Evolutionary conservation across 2,113 vertebrate genomes (phyloP), one percentile per base, ranked within the genome.

Genomic region (Chiloscyllium plagiosum): DNA sequence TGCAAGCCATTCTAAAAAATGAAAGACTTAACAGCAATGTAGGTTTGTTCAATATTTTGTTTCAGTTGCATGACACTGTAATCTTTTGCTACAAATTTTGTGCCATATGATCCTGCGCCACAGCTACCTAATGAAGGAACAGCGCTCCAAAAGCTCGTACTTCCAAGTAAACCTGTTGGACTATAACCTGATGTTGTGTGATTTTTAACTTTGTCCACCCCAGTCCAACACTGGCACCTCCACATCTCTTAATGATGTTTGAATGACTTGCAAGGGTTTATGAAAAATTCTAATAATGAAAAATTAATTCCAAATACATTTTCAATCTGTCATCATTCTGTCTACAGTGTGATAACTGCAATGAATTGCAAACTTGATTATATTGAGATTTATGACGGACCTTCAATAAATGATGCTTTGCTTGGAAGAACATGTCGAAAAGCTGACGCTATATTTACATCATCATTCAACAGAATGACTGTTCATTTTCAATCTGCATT

Each of bases 321-420:
- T 52, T 56, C 50, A 26, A 89, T 56, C 86, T 7, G 1, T 13
- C 0, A 24, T 66, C 15, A 93, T 66, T 96, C 17, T 96, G 47
- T 96, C 94, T 5, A 3, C 96, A 99, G 98, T 95, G 61, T 99
- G 96, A 98, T 99, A 95, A 83, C 96, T 95, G 98, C 98, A 96
- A 61, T 95, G 0, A 90, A 96, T 22, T 99, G 99, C 97, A 20
- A 0, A 3, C 98, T 98, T 96, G 99, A 99, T 96, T 98, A 98
- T 90, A 56, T 98, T 4, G 90, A 97, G 0, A 19, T 99, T 80
- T 98, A 98, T 0, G 97, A 99, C 0, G 98, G 98, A 17, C 85
- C 97, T 33, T 26, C 96, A 33, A 37, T 29, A 0, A 97, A 52
- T 0, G 97, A 97, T 65, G 96, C 96, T 8, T 96, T 96, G 78